A percentile compares a stretch with the other conserved stretches of the same genome.
These are phyloP conservation scores for Eulemur macaco DNA, from an alignment of 2,113 vertebrate species.

Conservation along the genomic window DNA sequence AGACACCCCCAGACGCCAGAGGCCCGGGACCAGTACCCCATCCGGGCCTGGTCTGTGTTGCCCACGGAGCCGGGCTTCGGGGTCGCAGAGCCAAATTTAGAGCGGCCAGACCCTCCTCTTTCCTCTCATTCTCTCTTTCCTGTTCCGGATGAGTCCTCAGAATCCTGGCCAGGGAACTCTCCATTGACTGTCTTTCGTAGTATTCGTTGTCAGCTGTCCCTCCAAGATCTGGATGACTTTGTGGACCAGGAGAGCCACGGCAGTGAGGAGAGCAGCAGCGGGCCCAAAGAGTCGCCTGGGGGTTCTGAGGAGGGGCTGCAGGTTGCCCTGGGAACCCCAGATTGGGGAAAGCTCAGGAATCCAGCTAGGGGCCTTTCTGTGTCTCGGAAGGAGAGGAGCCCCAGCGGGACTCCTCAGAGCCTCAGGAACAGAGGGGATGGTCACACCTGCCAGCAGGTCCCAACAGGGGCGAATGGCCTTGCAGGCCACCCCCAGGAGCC, in stretches of 20 bases:
- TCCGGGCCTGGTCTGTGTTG: constrained; percentile 46
- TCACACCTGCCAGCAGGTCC: not conserved
- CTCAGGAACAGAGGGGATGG: not conserved
- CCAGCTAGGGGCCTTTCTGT: not conserved
- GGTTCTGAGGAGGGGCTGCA: constrained; percentile 47
- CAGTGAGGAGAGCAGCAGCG: constrained; percentile 67
- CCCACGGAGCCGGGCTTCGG: not conserved
- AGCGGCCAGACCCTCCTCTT: accelerated
- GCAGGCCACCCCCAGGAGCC: not conserved
- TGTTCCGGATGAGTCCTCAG: not conserved
- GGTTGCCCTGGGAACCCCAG: not conserved
- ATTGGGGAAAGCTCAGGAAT: not conserved
- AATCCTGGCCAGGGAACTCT: not conserved
- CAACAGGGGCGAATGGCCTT: not conserved
- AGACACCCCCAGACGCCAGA: not conserved
- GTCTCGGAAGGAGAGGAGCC: not conserved
- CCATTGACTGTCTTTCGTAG: constrained; percentile 75
- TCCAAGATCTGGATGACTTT: constrained; percentile 74
- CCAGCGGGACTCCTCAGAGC: not conserved
- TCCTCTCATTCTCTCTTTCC: not conserved
- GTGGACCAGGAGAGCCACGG: constrained; percentile 66
- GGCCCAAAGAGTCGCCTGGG: constrained; percentile 48
- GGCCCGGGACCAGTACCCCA: not conserved
- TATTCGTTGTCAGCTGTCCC: constrained; percentile 83
- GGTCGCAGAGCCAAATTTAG: not conserved